These are phyloP conservation scores for Dufourea novaeangliae DNA, from an alignment of 1,140 invertebrate genomes.

Conservation along the genomic window DNA sequence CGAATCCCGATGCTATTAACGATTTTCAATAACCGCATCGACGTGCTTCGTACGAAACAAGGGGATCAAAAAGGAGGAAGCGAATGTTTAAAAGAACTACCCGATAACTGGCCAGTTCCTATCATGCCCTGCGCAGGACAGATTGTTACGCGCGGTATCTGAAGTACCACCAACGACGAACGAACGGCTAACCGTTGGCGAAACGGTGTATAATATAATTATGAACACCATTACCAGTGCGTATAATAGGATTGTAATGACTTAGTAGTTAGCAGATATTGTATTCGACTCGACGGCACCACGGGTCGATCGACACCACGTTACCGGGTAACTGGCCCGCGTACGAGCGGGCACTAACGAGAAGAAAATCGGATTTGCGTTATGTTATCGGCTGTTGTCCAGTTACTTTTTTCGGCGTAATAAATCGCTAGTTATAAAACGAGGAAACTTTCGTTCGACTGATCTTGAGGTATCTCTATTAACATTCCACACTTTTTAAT, in stretches of 20 bases:
- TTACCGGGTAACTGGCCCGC: neutral
- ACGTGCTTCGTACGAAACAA: too few species aligned
- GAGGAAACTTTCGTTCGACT: neutral
- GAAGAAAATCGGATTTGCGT: neutral
- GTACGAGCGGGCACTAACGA: neutral
- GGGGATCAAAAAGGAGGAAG: too few species aligned
- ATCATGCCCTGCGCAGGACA: too few species aligned
- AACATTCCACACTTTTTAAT: neutral
- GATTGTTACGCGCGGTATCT: neutral
- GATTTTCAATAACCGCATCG: too few species aligned
- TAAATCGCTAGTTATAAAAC: neutral
- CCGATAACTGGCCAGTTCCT: too few species aligned
- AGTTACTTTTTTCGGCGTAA: neutral
- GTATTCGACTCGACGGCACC: constrained; percentile 15
- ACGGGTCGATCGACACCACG: neutral
- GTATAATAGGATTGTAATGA: constrained; percentile 28
- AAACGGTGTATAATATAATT: constrained; percentile 33
- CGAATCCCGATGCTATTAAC: neutral
- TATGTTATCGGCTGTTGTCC: neutral
- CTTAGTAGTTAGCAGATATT: constrained; percentile 12
- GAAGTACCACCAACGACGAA: neutral
- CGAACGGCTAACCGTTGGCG: constrained; percentile 1
- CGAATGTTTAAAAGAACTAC: too few species aligned
- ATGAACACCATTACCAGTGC: constrained; percentile 24
- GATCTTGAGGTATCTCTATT: neutral